Evolutionary conservation across 2,113 vertebrate genomes (phyloP).

Genomic region (Eleginops maclovinus): DNA sequence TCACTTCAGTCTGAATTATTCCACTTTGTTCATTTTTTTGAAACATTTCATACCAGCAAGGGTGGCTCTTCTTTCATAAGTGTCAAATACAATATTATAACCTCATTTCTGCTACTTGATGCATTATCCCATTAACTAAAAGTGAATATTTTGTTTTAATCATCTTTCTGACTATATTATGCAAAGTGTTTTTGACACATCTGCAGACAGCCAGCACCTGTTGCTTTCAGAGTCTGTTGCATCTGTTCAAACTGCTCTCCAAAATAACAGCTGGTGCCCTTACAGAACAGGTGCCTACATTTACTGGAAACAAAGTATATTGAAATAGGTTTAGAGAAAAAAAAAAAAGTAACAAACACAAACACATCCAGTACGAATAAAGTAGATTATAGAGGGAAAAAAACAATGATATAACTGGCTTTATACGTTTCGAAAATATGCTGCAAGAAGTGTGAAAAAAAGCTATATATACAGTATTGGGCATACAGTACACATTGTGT

Average conservation of each 20-base stretch:
- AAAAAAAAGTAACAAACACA: background rate
- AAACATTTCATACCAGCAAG: background rate
- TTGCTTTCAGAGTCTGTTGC: slow-evolving; percentile 36
- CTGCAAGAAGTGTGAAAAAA: background rate
- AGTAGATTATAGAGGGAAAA: slow-evolving; percentile 15
- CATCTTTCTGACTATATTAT: slow-evolving; percentile 12
- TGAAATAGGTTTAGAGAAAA: slow-evolving; percentile 4
- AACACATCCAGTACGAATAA: background rate
- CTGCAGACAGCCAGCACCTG: slow-evolving; percentile 51
- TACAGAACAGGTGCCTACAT: slow-evolving; percentile 7
- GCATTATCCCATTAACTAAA: slow-evolving; percentile 8
- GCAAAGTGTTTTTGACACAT: slow-evolving; percentile 9
- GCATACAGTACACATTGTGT: too few species aligned
- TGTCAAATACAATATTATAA: background rate
- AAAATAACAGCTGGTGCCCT: slow-evolving; percentile 49
- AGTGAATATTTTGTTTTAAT: background rate
- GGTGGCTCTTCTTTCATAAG: background rate
- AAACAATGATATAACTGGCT: background rate
- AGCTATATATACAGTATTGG: too few species aligned
- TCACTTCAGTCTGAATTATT: background rate
- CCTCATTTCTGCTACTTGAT: background rate
- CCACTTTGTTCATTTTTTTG: background rate
- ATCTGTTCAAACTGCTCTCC: slow-evolving; percentile 60
- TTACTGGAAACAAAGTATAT: background rate
- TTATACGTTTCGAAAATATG: background rate